phyloP scores from a whole-genome alignment of 2,113 vertebrate species.

The Neolamprologus hecqui region DNA sequence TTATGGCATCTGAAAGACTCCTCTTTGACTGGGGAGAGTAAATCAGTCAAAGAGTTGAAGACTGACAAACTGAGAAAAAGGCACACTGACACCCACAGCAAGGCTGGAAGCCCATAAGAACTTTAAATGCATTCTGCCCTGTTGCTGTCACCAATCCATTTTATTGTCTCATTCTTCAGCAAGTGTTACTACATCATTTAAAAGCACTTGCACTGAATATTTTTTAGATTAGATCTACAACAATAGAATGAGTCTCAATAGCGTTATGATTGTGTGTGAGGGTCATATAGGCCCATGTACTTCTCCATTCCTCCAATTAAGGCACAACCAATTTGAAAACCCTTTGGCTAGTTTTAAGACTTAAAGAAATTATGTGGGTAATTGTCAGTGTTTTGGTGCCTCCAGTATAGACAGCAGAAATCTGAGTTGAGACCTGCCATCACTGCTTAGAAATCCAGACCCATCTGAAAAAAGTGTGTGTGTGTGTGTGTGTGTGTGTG shows the following conservation, averaged over 20 bases:
- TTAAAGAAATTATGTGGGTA: not conserved
- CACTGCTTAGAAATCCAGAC: not conserved
- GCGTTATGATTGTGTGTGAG: not conserved
- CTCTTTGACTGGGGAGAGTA: slow-evolving; percentile 30
- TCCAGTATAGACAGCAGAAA: not conserved
- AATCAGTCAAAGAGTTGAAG: slow-evolving; percentile 37
- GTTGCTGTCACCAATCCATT: not conserved
- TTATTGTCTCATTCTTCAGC: not conserved
- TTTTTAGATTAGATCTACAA: not conserved
- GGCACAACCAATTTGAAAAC: not conserved
- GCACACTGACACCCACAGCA: slow-evolving; percentile 21
- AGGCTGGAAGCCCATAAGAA: not conserved
- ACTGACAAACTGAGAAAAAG: slow-evolving; percentile 16
- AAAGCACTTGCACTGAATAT: not conserved
- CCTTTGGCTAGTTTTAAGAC: not conserved
- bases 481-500: too few species aligned
- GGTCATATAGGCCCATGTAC: not conserved
- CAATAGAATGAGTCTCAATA: not conserved
- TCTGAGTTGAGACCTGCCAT: not conserved
- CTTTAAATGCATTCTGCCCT: not conserved
- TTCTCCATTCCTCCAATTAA: not conserved
- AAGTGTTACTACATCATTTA: not conserved
- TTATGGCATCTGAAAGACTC: slow-evolving; percentile 49
- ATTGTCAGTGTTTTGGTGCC: not conserved
- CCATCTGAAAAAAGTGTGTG: not conserved